These are phyloP conservation scores for Tiaroga cobitis DNA, from an alignment of 2,797 vertebrate species.

Conservation along the genomic window DNA sequence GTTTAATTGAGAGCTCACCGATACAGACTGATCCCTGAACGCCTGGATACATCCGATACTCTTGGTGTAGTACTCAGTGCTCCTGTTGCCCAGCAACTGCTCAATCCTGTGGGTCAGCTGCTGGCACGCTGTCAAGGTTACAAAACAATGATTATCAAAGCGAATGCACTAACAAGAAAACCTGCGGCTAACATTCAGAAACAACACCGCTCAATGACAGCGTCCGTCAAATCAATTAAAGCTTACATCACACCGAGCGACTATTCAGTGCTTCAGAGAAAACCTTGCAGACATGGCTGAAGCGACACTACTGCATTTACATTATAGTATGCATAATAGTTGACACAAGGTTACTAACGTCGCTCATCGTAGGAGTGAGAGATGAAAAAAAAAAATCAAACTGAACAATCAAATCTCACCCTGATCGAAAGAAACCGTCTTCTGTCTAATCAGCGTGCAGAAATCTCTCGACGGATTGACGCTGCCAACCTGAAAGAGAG, in stretches of 20 bases:
- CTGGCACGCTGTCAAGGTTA: conserved; percentile 82
- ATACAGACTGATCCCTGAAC: conserved; percentile 89
- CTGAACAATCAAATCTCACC: conserved; percentile 76
- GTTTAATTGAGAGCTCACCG: conserved; percentile 77
- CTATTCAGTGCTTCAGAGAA: not conserved
- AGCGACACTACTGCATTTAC: not conserved
- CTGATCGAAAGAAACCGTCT: conserved; percentile 83
- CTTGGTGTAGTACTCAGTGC: conserved; percentile 89
- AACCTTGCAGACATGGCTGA: not conserved
- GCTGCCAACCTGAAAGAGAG: conserved; percentile 88
- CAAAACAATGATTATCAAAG: conserved; percentile 60
- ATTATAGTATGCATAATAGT: not conserved
- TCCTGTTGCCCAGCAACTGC: conserved; percentile 91
- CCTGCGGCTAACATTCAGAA: conserved; percentile 1
- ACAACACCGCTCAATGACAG: not conserved
- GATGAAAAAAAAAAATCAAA: not conserved
- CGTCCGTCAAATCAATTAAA: not conserved
- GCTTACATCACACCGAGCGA: not conserved
- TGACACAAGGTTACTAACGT: not conserved
- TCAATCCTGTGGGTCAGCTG: conserved; percentile 89
- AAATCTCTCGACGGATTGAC: conserved; percentile 90
- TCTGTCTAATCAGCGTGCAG: conserved; percentile 81
- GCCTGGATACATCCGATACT: conserved; percentile 87
- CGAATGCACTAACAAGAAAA: conserved; percentile 28
- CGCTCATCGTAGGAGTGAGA: not conserved